phyloP scores from a whole-genome alignment of 1,140 invertebrate species.

The Caenorhabditis inopinata region DNA sequence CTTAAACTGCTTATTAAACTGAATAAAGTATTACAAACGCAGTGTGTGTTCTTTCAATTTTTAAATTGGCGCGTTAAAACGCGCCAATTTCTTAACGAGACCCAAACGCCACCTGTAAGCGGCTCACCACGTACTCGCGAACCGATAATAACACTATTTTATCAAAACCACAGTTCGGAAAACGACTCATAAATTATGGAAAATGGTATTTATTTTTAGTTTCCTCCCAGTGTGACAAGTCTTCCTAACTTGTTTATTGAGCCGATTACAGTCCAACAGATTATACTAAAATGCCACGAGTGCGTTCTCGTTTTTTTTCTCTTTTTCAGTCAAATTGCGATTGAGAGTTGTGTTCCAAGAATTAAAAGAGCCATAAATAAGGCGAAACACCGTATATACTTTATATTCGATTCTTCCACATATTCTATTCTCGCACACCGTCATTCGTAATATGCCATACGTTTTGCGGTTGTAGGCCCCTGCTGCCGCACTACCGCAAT shows the following conservation, averaged over 20 bases:
- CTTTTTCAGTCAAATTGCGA: no score
- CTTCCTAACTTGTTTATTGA: background rate
- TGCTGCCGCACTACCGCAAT: background rate
- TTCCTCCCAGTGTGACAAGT: background rate
- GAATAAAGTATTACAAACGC: no score
- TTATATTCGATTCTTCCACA: no score
- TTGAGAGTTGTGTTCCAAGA: background rate
- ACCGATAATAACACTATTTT: background rate
- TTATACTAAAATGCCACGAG: background rate
- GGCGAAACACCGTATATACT: no score
- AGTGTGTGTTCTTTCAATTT: no score
- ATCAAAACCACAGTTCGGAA: background rate
- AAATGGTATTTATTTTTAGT: background rate
- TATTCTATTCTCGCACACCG: conserved; percentile 23
- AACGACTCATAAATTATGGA: background rate
- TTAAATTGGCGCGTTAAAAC: no score
- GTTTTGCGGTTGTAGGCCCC: background rate
- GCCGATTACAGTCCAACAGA: background rate
- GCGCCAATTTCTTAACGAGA: no score
- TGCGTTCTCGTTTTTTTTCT: background rate
- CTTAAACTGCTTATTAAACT: no score
- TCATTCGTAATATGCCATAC: conserved; percentile 15
- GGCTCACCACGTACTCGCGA: no score
- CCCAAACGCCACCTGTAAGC: no score
- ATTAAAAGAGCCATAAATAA: conserved; percentile 19